phyloP scores from a whole-genome alignment of 2,797 vertebrate genomes.

The Centroberyx gerrardi region DNA sequence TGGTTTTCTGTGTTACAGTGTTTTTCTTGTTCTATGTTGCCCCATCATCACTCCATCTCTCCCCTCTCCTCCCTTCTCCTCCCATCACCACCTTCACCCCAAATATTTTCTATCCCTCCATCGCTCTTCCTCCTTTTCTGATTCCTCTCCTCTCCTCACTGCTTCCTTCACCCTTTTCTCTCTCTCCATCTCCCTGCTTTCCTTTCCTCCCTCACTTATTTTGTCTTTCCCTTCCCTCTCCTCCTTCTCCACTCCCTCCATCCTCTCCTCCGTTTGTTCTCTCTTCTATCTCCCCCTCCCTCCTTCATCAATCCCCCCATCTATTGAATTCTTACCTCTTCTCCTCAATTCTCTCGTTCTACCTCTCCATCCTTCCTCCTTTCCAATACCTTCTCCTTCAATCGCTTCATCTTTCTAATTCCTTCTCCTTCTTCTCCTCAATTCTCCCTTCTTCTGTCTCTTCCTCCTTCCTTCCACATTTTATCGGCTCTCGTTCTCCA shows the following conservation, averaged over 20 bases:
- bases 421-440: background rate
- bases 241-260: too few relatives aligned
- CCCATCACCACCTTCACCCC: background rate
- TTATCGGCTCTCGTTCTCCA: background rate
- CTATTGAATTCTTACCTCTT: too few relatives aligned
- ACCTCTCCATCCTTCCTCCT: too few relatives aligned
- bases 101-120: background rate
- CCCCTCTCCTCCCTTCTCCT: background rate
- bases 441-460: background rate
- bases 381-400: background rate
- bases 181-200: too few relatives aligned
- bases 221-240: too few relatives aligned
- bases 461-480: background rate
- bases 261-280: too few relatives aligned
- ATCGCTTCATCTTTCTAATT: too few relatives aligned
- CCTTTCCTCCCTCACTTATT: background rate
- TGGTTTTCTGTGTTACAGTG: background rate
- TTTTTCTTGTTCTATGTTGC: conserved; percentile 5
- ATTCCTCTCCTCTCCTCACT: background rate
- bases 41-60: conserved; percentile 36
- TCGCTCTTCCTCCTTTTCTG: background rate
- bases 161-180: too few relatives aligned
- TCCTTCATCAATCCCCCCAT: too few relatives aligned
- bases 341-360: too few relatives aligned
- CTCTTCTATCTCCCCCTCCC: too few relatives aligned